These are phyloP conservation scores for Dicyrtomina minuta DNA, from an alignment of 2,888 invertebrate species.

Conservation along the genomic window DNA sequence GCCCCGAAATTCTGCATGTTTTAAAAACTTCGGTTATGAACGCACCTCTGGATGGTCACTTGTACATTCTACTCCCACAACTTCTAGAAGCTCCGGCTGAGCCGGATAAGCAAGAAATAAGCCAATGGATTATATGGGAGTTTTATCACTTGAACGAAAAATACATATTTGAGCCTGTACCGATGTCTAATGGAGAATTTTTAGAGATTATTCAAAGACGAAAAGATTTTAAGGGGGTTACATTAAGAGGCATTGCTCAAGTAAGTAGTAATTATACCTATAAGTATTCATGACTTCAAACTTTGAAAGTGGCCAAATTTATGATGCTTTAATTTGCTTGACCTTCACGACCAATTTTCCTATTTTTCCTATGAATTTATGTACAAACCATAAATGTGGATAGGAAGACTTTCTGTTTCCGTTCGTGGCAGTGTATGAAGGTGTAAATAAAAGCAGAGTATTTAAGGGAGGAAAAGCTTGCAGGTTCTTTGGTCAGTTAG, in stretches of 20 bases:
- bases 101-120: no score
- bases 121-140: neutral
- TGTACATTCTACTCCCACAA: neutral
- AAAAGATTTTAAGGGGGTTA: slow-evolving; percentile 4
- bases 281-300: no score
- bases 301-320: no score
- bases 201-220: neutral
- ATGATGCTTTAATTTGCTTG: no score
- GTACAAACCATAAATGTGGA: no score
- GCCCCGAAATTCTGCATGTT: neutral
- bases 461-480: neutral
- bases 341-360: no score
- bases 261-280: no score
- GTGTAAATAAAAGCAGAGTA: neutral
- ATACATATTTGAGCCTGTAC: neutral
- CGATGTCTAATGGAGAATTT: neutral
- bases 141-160: neutral
- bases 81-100: no score
- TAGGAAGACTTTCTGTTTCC: no score
- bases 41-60: neutral
- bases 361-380: no score
- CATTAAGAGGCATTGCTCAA: neutral
- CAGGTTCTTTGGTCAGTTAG: neutral
- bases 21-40: neutral
- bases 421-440: no score